Evolutionary conservation across 2,888 invertebrate species (phyloP), one percentile per base, ranked within the genome.

Genomic region (Lasioglossum marginatum): DNA sequence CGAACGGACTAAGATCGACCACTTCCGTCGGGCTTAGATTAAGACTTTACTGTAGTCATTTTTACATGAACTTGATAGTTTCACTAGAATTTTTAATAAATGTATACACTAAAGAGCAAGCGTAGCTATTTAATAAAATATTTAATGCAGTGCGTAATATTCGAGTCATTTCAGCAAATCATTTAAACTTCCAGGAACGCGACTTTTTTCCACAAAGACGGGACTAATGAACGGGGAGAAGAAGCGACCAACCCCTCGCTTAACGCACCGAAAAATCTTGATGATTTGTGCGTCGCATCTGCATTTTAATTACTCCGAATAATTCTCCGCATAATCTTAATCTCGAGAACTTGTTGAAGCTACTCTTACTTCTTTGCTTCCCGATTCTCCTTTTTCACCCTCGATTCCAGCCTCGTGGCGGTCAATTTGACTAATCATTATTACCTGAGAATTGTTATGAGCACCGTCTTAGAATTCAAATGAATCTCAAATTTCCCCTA

Each of bases 221-320:
- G 66, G 68, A 72, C 81, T 57, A 85, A 77, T 79, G 68, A 80
- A 75, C 66, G 60, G 48, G 79, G 71, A 48, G 83, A 80, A 75
- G 78, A 72, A 19, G 68, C 63, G 68, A 45, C 81, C 81, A 76
- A 76, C 84, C 82, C 82, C 77, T 79, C 76, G 63, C 14, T 83
- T 76, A 82, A 90, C 81, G 86, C 86, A 88, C 91, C 90, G 93
- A 93, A 94, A 94, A 94, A 94, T 93, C 92, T 88, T 92, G 91
- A 93, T 94, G 94, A 95, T 95, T 95, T 94, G 95, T 94, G 93
- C 92, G 92, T 93, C 93, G 93, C 94, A 95, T 95, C 94, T 95
- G 94, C 95, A 95, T 95, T 94, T 95, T 95, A 95, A 95, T 95
- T 94, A 94, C 94, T 91, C 88, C 91, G 94, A 94, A 94, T 94